A percentile compares a stretch with the other conserved stretches of the same genome.
phyloP scores from a whole-genome alignment of 2,113 vertebrate genomes.

The Melanotaenia duboulayi region DNA sequence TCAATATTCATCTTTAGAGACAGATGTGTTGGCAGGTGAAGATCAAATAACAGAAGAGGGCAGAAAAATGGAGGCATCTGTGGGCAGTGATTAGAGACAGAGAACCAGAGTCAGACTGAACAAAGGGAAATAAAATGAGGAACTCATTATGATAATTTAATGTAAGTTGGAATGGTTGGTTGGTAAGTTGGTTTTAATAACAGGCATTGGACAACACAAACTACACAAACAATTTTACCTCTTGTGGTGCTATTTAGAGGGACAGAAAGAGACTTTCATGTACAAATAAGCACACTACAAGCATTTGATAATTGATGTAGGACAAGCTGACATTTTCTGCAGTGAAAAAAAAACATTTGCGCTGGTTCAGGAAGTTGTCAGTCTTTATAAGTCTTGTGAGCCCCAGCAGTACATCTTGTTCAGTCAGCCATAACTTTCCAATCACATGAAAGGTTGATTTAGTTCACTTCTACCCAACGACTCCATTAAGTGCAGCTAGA shows the following conservation, averaged over 20 bases:
- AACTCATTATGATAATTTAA: neutral
- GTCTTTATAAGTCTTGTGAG: constrained; percentile 3
- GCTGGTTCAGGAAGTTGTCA: constrained; percentile 7
- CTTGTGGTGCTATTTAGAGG: neutral
- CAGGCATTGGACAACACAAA: neutral
- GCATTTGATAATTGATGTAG: neutral
- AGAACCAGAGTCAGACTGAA: too few relatives aligned
- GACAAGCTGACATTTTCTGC: neutral
- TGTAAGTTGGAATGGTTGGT: constrained; percentile 6
- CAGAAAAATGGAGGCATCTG: too few relatives aligned
- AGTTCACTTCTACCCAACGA: constrained; percentile 24
- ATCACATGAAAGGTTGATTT: constrained; percentile 33
- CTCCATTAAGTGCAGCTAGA: constrained; percentile 22
- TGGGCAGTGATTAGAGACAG: too few relatives aligned
- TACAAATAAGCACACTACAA: neutral
- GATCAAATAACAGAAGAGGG: too few relatives aligned
- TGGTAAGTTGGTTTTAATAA: neutral
- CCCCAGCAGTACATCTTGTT: neutral
- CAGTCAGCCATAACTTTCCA: constrained; percentile 17
- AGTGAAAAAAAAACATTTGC: neutral
- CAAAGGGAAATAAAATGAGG: neutral
- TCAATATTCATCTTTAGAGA: neutral
- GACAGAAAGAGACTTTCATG: neutral
- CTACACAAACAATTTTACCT: neutral
- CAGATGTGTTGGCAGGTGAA: neutral